phyloP scores from a whole-genome alignment of 2,113 vertebrate genomes.

The Ctenodactylus gundi region DNA sequence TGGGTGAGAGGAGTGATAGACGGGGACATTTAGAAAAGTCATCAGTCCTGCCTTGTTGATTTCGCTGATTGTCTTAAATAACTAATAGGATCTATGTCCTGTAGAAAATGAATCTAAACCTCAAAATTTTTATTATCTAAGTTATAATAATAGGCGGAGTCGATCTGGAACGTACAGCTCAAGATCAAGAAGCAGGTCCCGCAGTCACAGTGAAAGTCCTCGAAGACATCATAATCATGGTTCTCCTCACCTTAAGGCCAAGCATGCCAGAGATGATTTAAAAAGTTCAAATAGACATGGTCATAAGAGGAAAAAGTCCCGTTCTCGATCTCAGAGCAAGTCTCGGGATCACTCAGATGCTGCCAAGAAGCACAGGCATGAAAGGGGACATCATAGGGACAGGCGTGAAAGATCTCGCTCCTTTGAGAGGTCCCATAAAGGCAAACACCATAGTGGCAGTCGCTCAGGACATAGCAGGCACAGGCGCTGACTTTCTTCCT shows the following conservation, averaged over 20 bases:
- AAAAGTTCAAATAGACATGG: constrained; percentile 90
- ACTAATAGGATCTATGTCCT: background rate
- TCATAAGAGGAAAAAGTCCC: constrained; percentile 96
- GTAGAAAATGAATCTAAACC: constrained; percentile 20
- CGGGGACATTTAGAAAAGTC: background rate
- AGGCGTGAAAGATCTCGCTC: constrained; percentile 94
- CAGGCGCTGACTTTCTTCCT: constrained; percentile 86
- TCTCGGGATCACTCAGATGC: constrained; percentile 90
- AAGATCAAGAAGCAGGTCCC: constrained; percentile 93
- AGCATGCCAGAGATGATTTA: constrained; percentile 91
- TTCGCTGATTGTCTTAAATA: background rate
- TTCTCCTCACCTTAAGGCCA: constrained; percentile 92
- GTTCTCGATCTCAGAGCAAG: constrained; percentile 93
- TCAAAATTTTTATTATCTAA: constrained; percentile 72
- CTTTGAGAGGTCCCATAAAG: constrained; percentile 95
- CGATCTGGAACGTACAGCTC: constrained; percentile 98
- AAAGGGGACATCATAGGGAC: constrained; percentile 93
- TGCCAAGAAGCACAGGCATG: constrained; percentile 96
- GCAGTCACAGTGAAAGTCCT: constrained; percentile 94
- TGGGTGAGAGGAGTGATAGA: background rate
- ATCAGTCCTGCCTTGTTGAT: background rate
- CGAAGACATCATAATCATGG: constrained; percentile 91
- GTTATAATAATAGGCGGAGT: constrained; percentile 97
- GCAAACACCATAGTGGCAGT: constrained; percentile 93
- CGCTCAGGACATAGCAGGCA: constrained; percentile 96